Evolutionary conservation across 2,113 vertebrate genomes (phyloP).

Genomic region (Tringa solitaria): DNA sequence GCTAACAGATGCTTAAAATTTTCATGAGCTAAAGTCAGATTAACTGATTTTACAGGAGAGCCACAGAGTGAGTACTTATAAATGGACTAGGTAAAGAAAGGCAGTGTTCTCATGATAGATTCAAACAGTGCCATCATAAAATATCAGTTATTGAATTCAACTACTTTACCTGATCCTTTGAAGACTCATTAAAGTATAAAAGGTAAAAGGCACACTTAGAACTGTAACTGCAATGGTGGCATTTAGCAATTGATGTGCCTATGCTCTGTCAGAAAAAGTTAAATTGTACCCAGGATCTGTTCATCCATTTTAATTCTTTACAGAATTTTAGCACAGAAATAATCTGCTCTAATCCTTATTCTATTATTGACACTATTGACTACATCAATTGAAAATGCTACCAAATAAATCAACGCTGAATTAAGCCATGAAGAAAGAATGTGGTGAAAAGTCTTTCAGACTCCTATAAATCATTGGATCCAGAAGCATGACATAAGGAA

Average conservation of each 20-base stretch:
- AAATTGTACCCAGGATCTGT: not conserved
- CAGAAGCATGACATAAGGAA: slow-evolving; percentile 35
- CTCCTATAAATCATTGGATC: slow-evolving; percentile 62
- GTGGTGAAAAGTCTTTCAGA: slow-evolving; percentile 63
- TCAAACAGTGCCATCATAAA: not conserved
- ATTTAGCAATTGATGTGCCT: not conserved
- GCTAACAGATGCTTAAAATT: not conserved
- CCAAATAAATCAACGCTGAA: slow-evolving; percentile 71
- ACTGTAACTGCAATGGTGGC: not conserved
- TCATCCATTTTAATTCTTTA: slow-evolving; percentile 29
- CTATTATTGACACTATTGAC: slow-evolving; percentile 69
- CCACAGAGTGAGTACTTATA: not conserved
- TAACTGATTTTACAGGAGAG: not conserved
- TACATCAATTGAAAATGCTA: slow-evolving; percentile 47
- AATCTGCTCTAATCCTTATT: slow-evolving; percentile 73
- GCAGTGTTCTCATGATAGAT: not conserved
- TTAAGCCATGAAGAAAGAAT: slow-evolving; percentile 69
- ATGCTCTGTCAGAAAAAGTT: not conserved
- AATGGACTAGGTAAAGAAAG: not conserved
- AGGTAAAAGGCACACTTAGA: not conserved
- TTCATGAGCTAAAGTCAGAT: not conserved
- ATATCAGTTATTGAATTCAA: not conserved
- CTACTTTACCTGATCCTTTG: not conserved
- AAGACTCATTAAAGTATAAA: not conserved
- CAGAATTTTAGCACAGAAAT: slow-evolving; percentile 60